A percentile compares a stretch with the other conserved stretches of the same genome.
These are phyloP conservation scores for Moxostoma hubbsi DNA, from an alignment of 2,797 vertebrate genomes.

Conservation along the genomic window DNA sequence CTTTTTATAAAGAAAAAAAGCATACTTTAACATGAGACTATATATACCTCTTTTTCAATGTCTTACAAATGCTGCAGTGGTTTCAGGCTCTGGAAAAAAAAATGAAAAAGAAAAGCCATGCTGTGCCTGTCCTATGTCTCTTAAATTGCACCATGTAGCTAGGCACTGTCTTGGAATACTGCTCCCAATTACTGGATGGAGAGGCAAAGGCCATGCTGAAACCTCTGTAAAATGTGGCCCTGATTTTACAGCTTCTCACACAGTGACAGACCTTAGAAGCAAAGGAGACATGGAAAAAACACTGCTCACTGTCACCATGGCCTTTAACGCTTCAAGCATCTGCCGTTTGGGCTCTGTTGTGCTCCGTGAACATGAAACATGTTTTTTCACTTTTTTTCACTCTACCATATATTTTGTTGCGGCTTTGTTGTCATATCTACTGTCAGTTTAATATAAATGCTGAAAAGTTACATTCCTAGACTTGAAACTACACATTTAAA, in stretches of 20 bases:
- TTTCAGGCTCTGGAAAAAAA: constrained; percentile 5
- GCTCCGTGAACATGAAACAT: constrained; percentile 17
- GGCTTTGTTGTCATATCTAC: not conserved
- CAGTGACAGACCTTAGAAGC: constrained; percentile 25
- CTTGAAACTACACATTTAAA: not conserved
- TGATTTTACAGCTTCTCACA: constrained; percentile 26
- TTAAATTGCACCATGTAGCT: constrained; percentile 35
- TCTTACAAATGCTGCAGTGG: constrained; percentile 1
- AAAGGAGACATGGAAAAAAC: constrained; percentile 17
- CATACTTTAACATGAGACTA: not conserved
- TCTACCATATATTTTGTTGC: not conserved
- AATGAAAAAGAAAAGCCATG: constrained; percentile 14
- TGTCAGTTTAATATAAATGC: constrained; percentile 1
- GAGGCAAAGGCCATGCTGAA: constrained; percentile 29
- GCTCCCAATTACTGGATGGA: constrained; percentile 46
- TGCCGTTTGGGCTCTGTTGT: not conserved
- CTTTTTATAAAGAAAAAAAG: not conserved
- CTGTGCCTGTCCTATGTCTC: constrained; percentile 10
- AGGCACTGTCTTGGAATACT: constrained; percentile 32
- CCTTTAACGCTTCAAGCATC: constrained; percentile 12
- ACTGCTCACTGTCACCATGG: constrained; percentile 23
- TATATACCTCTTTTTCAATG: constrained; percentile 11
- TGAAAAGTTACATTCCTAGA: not conserved
- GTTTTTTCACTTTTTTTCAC: not conserved
- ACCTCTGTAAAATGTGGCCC: constrained; percentile 19